phyloP scores from a whole-genome alignment of 2,113 vertebrate species.

The Puffinus mauretanicus region DNA sequence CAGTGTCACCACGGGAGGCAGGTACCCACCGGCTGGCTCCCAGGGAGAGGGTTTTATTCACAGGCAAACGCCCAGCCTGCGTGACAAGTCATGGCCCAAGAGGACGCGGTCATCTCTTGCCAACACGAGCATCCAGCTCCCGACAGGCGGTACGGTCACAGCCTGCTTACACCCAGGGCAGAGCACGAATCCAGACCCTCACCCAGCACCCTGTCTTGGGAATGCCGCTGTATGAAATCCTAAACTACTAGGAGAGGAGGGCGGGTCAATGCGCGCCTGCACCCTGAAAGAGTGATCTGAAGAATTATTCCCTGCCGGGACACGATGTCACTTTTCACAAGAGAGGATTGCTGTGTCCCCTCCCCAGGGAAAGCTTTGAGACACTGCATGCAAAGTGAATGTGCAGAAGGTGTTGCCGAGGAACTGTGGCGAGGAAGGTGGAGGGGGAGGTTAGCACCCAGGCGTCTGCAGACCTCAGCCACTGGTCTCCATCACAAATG shows the following conservation, averaged over 20 bases:
- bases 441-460: not conserved
- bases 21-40: not conserved
- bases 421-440: fast-evolving
- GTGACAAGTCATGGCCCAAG: not conserved
- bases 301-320: not conserved
- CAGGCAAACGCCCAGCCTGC: no score
- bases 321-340: not conserved
- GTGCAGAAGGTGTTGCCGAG: not conserved
- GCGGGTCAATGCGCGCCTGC: not conserved
- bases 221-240: not conserved
- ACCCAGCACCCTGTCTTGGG: not conserved
- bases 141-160: fast-evolving
- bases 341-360: not conserved
- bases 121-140: not conserved
- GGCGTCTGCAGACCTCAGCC: not conserved
- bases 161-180: not conserved
- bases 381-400: not conserved
- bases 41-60: not conserved
- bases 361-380: not conserved
- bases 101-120: not conserved
- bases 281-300: not conserved
- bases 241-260: not conserved
- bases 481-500: not conserved
- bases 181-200: not conserved
- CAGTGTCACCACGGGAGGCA: fast-evolving